A percentile compares a stretch with the other conserved stretches of the same genome.
Evolutionary conservation across 2,888 invertebrate genomes (phyloP).

Genomic region (Agonopterix subpropinquella): DNA sequence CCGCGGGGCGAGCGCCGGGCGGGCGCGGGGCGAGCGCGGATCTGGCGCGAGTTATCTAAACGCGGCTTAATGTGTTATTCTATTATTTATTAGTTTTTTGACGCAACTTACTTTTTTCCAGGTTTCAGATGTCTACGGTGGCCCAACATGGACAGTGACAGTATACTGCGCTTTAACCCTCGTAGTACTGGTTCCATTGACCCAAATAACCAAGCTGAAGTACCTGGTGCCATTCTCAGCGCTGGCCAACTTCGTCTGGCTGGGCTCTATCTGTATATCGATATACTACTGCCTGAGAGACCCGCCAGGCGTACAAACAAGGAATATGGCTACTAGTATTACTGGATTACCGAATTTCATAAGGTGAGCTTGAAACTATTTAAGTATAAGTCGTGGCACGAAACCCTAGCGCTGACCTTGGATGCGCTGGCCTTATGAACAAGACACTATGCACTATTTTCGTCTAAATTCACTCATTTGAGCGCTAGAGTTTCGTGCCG

Average conservation of each 20-base stretch:
- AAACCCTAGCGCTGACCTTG: no score
- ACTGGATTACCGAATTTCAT: conserved; percentile 90
- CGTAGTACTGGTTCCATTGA: conserved; percentile 80
- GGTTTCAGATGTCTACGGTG: conserved; percentile 71
- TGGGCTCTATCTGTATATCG: conserved; percentile 86
- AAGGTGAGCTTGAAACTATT: conserved; percentile 42
- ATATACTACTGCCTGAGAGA: conserved; percentile 86
- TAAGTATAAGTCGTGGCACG: no score
- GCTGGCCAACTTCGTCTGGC: conserved; percentile 89
- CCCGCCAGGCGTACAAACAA: conserved; percentile 52
- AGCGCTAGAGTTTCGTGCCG: no score
- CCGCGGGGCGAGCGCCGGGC: no score
- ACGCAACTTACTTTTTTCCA: conserved; percentile 29
- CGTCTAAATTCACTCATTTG: no score
- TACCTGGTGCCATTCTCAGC: conserved; percentile 93
- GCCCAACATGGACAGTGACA: conserved; percentile 73
- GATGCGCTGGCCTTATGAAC: no score
- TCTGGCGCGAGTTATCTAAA: no score
- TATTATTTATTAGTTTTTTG: no score
- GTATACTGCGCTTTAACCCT: conserved; percentile 80
- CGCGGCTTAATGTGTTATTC: no score
- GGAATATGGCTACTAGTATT: conserved; percentile 65
- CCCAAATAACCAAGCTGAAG: conserved; percentile 86
- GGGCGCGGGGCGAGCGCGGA: no score
- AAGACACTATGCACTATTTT: no score